Base-by-base conservation (phyloP, 2,113 vertebrate genomes). In the Australoheros scitulus region DNA sequence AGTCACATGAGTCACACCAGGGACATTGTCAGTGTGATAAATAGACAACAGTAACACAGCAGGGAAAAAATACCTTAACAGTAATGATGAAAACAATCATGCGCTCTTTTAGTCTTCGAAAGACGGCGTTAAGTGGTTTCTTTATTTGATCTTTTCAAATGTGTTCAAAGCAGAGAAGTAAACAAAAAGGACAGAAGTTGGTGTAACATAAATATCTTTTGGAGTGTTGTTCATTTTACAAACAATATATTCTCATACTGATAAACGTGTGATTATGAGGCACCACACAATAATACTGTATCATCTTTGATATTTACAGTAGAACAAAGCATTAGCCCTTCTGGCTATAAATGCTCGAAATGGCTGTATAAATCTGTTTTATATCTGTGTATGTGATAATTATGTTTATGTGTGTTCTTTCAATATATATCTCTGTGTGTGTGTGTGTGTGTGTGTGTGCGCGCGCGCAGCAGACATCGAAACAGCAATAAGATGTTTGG, bases 101-200 rank as follows among this genome's bases (percentile, higher is more conserved):
- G 50, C 59, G 50, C 63, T 61, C 43, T 74, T 29, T 24, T 26
- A 38, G 17, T 55, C 60, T 61, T 80, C 60, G 79, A 76, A 59
- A 26, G 57, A 77, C 29, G 76, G 29, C 80, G 36, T 89, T 65
- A 86, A 82, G 61, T 79, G 22, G 87, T 57, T 50, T 84, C 59
- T 94, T 94, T 94, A 94, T 94, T 94, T 93, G 91, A 92, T 93
- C 82, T 87, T 91, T 86, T 83, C 6, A 22, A 76, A 78, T 92
- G 88, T 92, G 92, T 84, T 92, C 81, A 74, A 89, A 89, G 88
- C 88, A 93, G 84, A 89, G 83, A 91, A 75, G 86, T 90, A 87
- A 94, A 94, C 85, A 84, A 93, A 93, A 94, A 92, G 60, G 50
- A 92, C 74, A 87, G 52, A 87, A 26, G 75, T 80, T 10, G 22